Evolutionary conservation across 2,888 invertebrate species (phyloP), one percentile per base, ranked within the genome.

Genomic region (Malacosoma neustria): DNA sequence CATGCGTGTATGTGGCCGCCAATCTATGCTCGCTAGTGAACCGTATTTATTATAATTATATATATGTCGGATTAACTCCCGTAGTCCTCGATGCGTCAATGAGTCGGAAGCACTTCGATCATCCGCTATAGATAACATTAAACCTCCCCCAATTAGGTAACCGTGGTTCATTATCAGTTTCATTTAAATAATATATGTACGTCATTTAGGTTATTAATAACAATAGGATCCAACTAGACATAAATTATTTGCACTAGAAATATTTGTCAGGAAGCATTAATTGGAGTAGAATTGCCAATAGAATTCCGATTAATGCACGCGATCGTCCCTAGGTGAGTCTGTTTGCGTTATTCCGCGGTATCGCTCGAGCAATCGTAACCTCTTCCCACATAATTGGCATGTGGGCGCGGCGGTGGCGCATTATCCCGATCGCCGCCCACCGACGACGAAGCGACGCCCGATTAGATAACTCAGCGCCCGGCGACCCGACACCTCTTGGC

Each of bases 381-480:
- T 82, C 84, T 82, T 80, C 81, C 80, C 77, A 81, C 81, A 80
- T 84, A 84, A 85, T 84, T 81, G 82, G 82, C 76, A 72, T 73
- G 81, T 81, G 79, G 84, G 84, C 66, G 79, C 79, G 72, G 71
- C 57, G 65, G 67, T 62, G 68, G 72, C 64, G 62, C 61, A 72
- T 72, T 77, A 79, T 80, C 79, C 77, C 68, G 74, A 77, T 79
- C 72, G 69, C 72, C 80, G 77, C 81, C 84, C 79, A 80, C 80
- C 77, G 68, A 66, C 73, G 77, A 69, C 71, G 76, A 69, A 57
- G 63, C 66, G 71, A 71, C 73, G 69, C 72, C 70, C 71, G 82
- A 80, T 79, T 73, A 77, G 79, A 82, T 79, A 75, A 66, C 67
- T 61, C 62, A 57, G 63, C 61, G 6, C 69, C 63, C 66, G 64